phyloP scores from a whole-genome alignment of 2,113 vertebrate species.

The Setophaga coronata region DNA sequence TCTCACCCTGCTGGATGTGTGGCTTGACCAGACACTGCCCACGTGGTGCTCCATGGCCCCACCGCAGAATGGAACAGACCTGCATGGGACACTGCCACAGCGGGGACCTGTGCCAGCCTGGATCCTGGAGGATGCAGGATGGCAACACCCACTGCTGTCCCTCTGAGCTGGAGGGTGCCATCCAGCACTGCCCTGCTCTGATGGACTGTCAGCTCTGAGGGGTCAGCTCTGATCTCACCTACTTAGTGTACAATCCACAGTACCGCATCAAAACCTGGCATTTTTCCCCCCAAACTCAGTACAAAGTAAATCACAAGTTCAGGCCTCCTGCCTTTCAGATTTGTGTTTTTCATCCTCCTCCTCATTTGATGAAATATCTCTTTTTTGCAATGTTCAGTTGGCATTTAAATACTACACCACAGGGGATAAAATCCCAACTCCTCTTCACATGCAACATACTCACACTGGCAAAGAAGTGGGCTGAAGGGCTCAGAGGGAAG shows the following conservation, averaged over 20 bases:
- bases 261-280: not conserved
- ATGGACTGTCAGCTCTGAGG: not conserved
- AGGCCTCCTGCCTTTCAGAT: not conserved
- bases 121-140: not conserved
- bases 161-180: not conserved
- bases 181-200: accelerated
- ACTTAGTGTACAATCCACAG: not conserved
- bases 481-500: not conserved
- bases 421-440: not conserved
- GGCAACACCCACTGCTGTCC: not conserved
- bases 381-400: not conserved
- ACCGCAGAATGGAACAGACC: accelerated
- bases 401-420: not conserved
- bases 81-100: not conserved
- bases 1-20: accelerated
- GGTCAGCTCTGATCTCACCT: not conserved
- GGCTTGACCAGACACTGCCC: accelerated
- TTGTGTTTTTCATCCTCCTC: not conserved
- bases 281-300: accelerated
- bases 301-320: not conserved
- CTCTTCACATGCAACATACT: not conserved
- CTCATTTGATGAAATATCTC: not conserved
- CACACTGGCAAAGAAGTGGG: not conserved
- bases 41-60: accelerated
- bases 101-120: not conserved